Percentiles rank a stretch among this genome's conserved stretches.
Evolutionary conservation across 2,113 vertebrate species (phyloP).

Genomic region (Thunnus thynnus): DNA sequence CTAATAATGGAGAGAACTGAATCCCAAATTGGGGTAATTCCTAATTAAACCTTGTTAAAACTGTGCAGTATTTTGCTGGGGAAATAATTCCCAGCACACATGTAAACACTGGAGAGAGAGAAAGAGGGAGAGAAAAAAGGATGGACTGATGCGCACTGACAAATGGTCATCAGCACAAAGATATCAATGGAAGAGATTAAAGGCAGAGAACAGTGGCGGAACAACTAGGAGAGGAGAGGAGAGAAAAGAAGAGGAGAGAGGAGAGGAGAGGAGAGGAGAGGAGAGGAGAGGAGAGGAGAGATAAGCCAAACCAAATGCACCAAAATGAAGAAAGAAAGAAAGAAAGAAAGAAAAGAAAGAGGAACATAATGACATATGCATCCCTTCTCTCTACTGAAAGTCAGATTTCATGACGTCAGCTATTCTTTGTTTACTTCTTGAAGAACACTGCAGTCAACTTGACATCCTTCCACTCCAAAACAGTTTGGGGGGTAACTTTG

Average conservation of each 20-base stretch:
- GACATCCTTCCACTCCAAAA: neutral
- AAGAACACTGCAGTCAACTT: slow-evolving; percentile 13
- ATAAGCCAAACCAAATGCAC: neutral
- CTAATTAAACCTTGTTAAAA: neutral
- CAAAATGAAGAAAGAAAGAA: neutral
- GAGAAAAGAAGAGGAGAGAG: too few relatives aligned
- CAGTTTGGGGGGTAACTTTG: slow-evolving; percentile 17
- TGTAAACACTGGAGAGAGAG: neutral
- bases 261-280: neutral
- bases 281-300: neutral
- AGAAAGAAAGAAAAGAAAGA: neutral
- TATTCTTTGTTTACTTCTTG: neutral
- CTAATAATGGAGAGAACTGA: neutral
- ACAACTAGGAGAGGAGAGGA: too few relatives aligned
- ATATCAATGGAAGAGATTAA: slow-evolving; percentile 3
- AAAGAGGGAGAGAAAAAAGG: neutral
- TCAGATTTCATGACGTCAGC: too few relatives aligned
- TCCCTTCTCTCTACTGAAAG: too few relatives aligned
- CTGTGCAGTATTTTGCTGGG: neutral
- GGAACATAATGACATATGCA: neutral
- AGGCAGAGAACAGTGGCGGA: neutral
- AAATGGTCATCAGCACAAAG: neutral
- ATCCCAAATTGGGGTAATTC: neutral
- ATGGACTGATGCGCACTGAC: slow-evolving; percentile 13
- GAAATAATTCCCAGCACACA: neutral